phyloP scores from a whole-genome alignment of 2,113 vertebrate species.

The Pseudorhombus dupliciocellatus region DNA sequence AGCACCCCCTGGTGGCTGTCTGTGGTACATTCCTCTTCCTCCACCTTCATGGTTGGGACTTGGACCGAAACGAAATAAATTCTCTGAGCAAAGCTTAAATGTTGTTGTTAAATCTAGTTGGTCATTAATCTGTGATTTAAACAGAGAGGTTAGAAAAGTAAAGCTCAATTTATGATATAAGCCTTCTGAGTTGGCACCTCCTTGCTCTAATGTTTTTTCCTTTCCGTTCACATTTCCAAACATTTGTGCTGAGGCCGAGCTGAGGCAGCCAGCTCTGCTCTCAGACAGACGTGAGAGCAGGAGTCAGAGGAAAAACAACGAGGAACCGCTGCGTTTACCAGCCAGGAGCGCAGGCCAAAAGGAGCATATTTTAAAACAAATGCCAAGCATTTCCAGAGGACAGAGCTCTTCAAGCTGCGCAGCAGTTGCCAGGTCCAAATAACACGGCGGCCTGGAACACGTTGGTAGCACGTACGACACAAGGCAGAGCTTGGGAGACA shows the following conservation, averaged over 20 bases:
- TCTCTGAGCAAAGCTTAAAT: too few relatives aligned
- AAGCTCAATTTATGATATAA: background rate
- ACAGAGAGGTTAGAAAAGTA: too few relatives aligned
- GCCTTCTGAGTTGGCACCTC: background rate
- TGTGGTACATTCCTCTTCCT: too few relatives aligned
- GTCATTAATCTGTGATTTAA: background rate
- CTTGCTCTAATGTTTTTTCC: background rate
- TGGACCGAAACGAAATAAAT: too few relatives aligned
- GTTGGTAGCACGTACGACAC: background rate
- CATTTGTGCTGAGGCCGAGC: background rate
- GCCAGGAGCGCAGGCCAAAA: slow-evolving; percentile 5
- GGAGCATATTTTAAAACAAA: background rate
- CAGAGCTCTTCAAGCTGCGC: background rate
- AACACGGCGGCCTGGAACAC: background rate
- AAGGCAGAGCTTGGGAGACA: too few relatives aligned
- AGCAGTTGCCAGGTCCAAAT: background rate
- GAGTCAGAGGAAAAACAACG: slow-evolving; percentile 4
- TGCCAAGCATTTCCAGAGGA: background rate
- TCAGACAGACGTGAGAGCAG: slow-evolving; percentile 15
- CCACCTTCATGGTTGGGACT: too few relatives aligned
- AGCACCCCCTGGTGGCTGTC: too few relatives aligned
- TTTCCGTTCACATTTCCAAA: background rate
- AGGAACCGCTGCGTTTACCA: slow-evolving; percentile 37
- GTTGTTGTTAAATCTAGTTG: too few relatives aligned
- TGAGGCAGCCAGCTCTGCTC: background rate